Conservation (phyloP, 2,797 vertebrate genomes). For the Phaenicophaeus curvirostris region DNA sequence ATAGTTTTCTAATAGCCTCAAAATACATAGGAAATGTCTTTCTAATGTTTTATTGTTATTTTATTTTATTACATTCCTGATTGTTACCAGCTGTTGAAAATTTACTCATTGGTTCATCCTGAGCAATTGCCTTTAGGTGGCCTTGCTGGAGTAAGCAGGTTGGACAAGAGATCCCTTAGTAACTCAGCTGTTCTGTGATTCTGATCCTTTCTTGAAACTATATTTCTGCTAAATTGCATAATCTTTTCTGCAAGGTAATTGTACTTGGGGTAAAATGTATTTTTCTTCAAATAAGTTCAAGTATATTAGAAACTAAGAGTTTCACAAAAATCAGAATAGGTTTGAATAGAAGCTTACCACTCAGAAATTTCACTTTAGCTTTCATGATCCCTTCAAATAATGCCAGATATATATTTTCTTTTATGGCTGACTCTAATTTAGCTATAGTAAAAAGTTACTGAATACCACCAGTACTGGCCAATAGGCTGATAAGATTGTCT, state of each 20-base stretch:
- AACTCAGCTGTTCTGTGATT: neutral
- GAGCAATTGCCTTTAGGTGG: neutral
- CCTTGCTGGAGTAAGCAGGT: neutral
- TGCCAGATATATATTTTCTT: neutral
- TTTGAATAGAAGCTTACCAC: neutral
- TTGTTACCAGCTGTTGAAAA: neutral
- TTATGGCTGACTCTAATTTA: neutral
- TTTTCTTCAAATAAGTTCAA: neutral
- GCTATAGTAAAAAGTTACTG: neutral
- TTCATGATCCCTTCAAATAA: neutral
- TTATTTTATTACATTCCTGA: neutral
- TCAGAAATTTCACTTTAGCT: neutral
- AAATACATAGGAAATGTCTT: neutral
- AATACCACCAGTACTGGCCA: neutral
- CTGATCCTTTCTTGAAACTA: neutral
- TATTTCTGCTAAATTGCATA: neutral
- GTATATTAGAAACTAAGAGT: neutral
- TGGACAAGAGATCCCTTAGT: neutral
- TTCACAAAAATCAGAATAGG: neutral
- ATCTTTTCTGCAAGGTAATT: neutral
- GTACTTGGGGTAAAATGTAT: neutral
- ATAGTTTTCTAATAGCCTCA: neutral
- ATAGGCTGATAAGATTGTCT: neutral
- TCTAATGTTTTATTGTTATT: neutral
- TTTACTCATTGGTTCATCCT: neutral